These are phyloP conservation scores for Nixonia krombeini DNA, from an alignment of 1,140 invertebrate genomes.

Conservation along the genomic window DNA sequence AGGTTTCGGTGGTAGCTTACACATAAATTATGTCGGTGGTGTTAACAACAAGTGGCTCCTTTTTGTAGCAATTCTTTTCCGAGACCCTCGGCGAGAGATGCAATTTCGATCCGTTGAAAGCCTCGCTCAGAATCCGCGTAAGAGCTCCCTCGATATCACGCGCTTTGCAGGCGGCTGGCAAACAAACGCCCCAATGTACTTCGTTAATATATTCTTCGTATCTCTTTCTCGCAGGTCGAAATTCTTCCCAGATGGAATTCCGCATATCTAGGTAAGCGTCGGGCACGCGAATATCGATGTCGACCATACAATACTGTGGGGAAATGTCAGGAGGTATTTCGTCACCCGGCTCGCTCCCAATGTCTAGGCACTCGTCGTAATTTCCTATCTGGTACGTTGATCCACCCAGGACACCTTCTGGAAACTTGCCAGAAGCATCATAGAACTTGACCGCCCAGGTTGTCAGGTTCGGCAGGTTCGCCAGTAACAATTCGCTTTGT, in stretches of 20 bases:
- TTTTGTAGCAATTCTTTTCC: constrained; percentile 71
- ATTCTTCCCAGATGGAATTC: constrained; percentile 51
- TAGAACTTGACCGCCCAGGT: constrained; percentile 76
- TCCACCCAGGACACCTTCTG: constrained; percentile 75
- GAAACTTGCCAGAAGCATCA: constrained; percentile 77
- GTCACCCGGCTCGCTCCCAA: constrained; percentile 51
- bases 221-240: constrained; percentile 52
- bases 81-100: constrained; percentile 64
- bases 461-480: constrained; percentile 68
- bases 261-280: constrained; percentile 28
- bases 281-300: constrained; percentile 64
- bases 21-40: constrained; percentile 73
- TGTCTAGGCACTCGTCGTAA: constrained; percentile 77
- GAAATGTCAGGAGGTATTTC: constrained; percentile 53
- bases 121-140: constrained; percentile 68
- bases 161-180: constrained; percentile 74
- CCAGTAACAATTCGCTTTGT: constrained; percentile 69
- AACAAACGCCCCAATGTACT: constrained; percentile 77
- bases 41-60: constrained; percentile 62
- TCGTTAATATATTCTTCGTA: constrained; percentile 66
- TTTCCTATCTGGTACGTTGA: constrained; percentile 78
- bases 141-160: constrained; percentile 72
- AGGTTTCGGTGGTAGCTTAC: constrained; percentile 68
- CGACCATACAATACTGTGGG: constrained; percentile 77
- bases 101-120: constrained; percentile 67